Base-by-base conservation (phyloP, 2,113 vertebrate genomes). In the Microtus richardsoni region DNA sequence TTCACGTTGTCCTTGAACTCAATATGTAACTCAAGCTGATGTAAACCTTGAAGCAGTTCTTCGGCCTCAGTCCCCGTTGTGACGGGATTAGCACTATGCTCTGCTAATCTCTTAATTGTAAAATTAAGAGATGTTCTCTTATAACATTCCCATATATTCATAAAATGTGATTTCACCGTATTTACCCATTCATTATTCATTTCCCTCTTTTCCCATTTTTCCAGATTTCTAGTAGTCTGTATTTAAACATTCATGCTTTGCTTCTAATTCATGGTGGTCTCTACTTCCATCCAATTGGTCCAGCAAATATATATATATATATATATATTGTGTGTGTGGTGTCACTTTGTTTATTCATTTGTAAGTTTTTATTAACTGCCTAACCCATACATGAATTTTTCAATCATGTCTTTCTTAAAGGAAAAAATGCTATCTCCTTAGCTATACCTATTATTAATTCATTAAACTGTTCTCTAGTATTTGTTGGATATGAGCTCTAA, bases 381-480 rank as follows among this genome's bases (percentile, higher is more conserved):
- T 87, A n/a, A 4, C 3, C 33, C 33, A 52, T 41, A 7, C 58
- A 74, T 64, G n/a, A 14, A 62, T 86, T 75, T 89, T 88, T 93
- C 44, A 94, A 62, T 39, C 28, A 70, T 88, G 49, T 16, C 9
- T 66, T 73, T 77, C 24, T 94, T 92, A 68, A 4, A 75, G 68
- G 30, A n/a, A 82, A 30, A 68, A 58, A 5, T 83, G 62, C 7
- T 66, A 77, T 91, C 24, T 91, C n/a, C 82, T 58, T 39, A 88
- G 7, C n/a, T 10, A 78, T 14, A 7, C 44, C 79, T 83, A 90
- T 44, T 75, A 78, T 39, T 73, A 26, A 75, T 91, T 70, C 60
- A 91, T n/a, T 77, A 66, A 91, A 11, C 41, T 24, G 73, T 77
- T 84, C 39, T 71, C 58, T 54, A 90, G 47, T 30, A 75, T 87